phyloP scores from a whole-genome alignment of 2,888 invertebrate species.

The Scotopteryx bipunctaria region DNA sequence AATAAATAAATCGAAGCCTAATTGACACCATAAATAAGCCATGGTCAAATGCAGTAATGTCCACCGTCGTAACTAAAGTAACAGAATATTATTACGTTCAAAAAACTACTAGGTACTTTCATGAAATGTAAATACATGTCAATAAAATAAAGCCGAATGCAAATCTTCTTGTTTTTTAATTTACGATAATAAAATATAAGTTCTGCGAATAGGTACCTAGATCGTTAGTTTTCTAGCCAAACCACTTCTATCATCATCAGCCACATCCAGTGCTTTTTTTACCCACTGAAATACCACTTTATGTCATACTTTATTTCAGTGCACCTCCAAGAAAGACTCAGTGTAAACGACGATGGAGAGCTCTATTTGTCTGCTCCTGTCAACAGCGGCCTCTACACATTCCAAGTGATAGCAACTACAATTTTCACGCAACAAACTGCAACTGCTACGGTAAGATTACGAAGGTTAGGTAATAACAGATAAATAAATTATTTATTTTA shows the following conservation, averaged over 20 bases:
- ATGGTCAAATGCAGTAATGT: not conserved
- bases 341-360: slow-evolving; percentile 61
- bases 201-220: too few relatives aligned
- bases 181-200: too few relatives aligned
- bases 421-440: slow-evolving; percentile 50
- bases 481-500: too few relatives aligned
- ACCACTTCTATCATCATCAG: too few relatives aligned
- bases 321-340: slow-evolving; percentile 59
- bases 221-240: too few relatives aligned
- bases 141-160: too few relatives aligned
- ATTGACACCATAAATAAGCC: not conserved
- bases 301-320: slow-evolving; percentile 45
- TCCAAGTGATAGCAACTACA: slow-evolving; percentile 65
- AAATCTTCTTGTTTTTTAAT: too few relatives aligned
- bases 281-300: not conserved
- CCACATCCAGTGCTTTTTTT: not conserved
- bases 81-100: not conserved
- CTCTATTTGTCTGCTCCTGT: slow-evolving; percentile 60
- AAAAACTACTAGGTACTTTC: too few relatives aligned
- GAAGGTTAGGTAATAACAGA: too few relatives aligned
- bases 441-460: slow-evolving; percentile 54
- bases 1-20: too few relatives aligned
- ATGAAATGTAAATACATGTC: too few relatives aligned
- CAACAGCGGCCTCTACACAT: slow-evolving; percentile 57
- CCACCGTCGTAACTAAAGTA: not conserved